Base-by-base conservation (phyloP, 2,888 invertebrate species). In the Halocaridina rubra region DNA sequence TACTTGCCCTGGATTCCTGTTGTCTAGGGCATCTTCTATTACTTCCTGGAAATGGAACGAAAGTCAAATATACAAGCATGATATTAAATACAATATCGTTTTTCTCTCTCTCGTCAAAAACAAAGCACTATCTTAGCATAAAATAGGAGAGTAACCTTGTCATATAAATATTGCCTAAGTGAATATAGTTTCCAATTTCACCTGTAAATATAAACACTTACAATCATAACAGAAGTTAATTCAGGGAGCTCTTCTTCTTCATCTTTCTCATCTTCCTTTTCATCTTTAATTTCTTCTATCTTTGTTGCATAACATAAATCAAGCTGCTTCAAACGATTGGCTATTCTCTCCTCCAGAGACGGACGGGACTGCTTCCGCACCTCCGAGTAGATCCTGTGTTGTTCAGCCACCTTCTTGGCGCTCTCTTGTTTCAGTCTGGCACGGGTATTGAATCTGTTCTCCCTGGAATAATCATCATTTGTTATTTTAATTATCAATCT, bases 221-320 rank as follows among this genome's bases (percentile, higher is more conserved):
- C 91, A 85, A 93, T 92, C 90, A 96, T 95, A 33, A 94, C 94
- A 0, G 93, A 92, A 0, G 94, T 94, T n/a, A 96, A 90, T 77
- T 93, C 92, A 0, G 94, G 93, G 57, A 95, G 90, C 88, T 91
- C 90, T 0, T 92, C 91, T 69, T 91, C 91, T 80, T 91, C 91
- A 67, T 91, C 91, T 80, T 91, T 91, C 90, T 93, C 91, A 90
- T 93, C 90, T 89, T 91, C 87, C 89, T 91, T 91, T 22, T 84
- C 80, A n/a, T n/a, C 24, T 33, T 39, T 32, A 22, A 81, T 32
- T 19, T 81, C 80, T 61, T 39, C 64, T 16, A 71, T 39, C 29
- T 76, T 30, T 10, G 46, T 22, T 29, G 85, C 80, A 46, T 81
- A 85, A 8, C 46, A 29, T 8, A 85, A 19, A n/a, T 81, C 77